These are phyloP conservation scores for Rhopilema esculentum DNA, from an alignment of 30 jellyfish, hydroid and myxozoan species.

Conservation along the genomic window DNA sequence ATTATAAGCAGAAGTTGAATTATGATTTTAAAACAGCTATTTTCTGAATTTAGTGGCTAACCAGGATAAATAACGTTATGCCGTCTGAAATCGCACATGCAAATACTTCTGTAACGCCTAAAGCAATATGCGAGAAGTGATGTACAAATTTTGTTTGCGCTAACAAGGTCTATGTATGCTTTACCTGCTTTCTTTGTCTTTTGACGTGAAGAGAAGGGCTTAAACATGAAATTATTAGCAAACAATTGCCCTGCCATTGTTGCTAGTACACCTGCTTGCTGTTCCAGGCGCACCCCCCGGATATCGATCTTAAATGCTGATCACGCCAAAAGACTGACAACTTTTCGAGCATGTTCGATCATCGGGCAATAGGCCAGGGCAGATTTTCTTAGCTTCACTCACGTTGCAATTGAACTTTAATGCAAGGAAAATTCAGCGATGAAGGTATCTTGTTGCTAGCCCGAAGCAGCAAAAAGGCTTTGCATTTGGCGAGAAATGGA, in stretches of 20 bases:
- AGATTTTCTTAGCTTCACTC: background rate
- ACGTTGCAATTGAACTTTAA: background rate
- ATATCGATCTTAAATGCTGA: conserved; percentile 50
- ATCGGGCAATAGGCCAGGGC: conserved; percentile 51
- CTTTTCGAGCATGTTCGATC: conserved; percentile 53
- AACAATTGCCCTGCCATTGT: conserved; percentile 64
- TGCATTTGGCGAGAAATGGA: background rate
- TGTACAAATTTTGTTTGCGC: background rate
- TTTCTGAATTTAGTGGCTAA: background rate
- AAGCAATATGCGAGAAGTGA: background rate
- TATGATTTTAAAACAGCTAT: background rate
- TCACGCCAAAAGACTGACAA: conserved; percentile 74
- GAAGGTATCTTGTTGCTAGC: background rate
- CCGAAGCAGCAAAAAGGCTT: background rate
- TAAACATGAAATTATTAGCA: conserved; percentile 62
- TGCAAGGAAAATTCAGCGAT: background rate
- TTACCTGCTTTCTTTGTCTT: conserved; percentile 58
- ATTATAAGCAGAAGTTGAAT: background rate
- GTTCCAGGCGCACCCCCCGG: conserved; percentile 60
- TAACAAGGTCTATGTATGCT: conserved; percentile 8
- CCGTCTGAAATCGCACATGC: background rate
- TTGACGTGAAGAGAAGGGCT: conserved; percentile 60
- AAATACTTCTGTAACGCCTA: background rate
- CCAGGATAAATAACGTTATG: background rate
- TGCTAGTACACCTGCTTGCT: conserved; percentile 51